phyloP scores from a whole-genome alignment of 2,797 vertebrate species.

The Spheniscus humboldti region DNA sequence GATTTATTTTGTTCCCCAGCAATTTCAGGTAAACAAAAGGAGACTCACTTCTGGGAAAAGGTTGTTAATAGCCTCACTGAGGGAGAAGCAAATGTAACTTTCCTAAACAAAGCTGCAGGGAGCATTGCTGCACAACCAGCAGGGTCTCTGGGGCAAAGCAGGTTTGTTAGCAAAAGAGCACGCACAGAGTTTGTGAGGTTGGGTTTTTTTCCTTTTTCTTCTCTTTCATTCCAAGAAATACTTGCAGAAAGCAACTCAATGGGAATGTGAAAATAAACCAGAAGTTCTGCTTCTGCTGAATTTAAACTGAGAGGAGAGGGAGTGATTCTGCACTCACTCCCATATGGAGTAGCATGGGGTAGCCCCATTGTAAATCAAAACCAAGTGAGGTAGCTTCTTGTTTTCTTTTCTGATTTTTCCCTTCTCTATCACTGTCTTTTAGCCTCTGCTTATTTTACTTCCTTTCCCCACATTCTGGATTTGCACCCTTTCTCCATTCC shows the following conservation, averaged over 20 bases:
- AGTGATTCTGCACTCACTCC: neutral
- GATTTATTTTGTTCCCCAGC: slow-evolving; percentile 31
- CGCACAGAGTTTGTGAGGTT: neutral
- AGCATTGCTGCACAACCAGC: slow-evolving; percentile 53
- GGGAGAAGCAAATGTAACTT: slow-evolving; percentile 50
- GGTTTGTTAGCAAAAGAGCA: slow-evolving; percentile 28
- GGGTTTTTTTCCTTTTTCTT: neutral
- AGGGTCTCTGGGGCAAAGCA: slow-evolving; percentile 33
- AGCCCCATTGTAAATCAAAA: neutral
- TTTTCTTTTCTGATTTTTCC: neutral
- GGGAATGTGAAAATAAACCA: neutral
- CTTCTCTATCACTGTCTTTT: neutral
- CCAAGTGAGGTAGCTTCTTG: neutral
- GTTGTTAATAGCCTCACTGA: slow-evolving; percentile 28
- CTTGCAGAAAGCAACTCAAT: neutral
- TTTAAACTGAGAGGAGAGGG: neutral
- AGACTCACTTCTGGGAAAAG: slow-evolving; percentile 38
- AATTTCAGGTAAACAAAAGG: slow-evolving; percentile 62
- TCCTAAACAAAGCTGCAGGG: slow-evolving; percentile 45
- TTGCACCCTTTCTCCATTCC: neutral
- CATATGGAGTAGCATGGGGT: neutral
- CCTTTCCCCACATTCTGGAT: neutral
- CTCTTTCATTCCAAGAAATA: slow-evolving; percentile 18
- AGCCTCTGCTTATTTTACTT: neutral
- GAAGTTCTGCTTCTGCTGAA: neutral